Conservation (phyloP, 2,797 vertebrate species). For the Etheostoma nigrum region DNA sequence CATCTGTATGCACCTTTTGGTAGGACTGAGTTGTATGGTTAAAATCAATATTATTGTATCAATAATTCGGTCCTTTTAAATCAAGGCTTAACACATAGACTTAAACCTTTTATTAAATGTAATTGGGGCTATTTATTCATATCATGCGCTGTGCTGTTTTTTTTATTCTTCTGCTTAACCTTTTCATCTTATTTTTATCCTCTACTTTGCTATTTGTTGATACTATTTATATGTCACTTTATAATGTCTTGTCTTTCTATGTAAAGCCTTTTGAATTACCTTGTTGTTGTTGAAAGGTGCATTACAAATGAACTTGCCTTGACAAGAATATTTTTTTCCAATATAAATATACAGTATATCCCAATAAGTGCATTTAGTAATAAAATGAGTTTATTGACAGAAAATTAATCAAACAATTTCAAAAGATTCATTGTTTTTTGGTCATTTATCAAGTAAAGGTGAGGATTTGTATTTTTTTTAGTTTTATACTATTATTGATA, state of each 20-base stretch:
- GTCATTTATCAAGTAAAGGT: background rate
- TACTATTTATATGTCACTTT: background rate
- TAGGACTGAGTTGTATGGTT: background rate
- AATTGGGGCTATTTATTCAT: conserved; percentile 7
- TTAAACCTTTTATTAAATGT: conserved; percentile 19
- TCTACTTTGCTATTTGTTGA: background rate
- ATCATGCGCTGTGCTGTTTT: background rate
- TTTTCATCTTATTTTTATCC: conserved; percentile 5
- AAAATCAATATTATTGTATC: background rate
- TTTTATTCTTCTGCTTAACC: background rate
- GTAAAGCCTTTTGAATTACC: background rate
- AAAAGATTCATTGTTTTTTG: background rate
- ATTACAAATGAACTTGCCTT: background rate
- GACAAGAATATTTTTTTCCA: background rate
- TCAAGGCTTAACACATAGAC: background rate
- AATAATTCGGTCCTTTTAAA: background rate
- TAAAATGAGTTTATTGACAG: background rate
- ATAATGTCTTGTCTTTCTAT: background rate
- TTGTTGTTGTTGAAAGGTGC: background rate
- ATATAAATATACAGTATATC: background rate
- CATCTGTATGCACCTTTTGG: background rate
- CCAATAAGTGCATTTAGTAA: background rate
- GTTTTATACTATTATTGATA: background rate
- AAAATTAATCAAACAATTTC: background rate
- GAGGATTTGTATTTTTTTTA: background rate